Evolutionary conservation across 2,888 invertebrate genomes (phyloP), one percentile per base, ranked within the genome.

Genomic region (Lycocerus yunnanus): DNA sequence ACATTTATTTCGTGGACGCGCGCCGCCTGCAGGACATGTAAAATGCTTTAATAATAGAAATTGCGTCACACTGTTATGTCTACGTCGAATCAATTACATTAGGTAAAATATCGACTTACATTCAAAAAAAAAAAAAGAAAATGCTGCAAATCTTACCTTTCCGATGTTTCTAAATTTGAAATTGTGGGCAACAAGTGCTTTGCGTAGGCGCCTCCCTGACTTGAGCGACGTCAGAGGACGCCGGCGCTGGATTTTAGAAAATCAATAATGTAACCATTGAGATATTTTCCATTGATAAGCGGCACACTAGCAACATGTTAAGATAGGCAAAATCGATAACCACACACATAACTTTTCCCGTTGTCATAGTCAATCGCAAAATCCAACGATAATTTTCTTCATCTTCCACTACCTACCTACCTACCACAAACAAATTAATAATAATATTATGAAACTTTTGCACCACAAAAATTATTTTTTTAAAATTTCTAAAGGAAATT

Each of bases 41-140:
- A 67, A 69, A 73, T 68, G 71, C 74, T 69, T 73, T 76, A 82
- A 83, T 82, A 84, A 84, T 84, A 84, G 81, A 80, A 79, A 73
- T 83, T 82, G 81, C 83, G 82, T 83, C 83, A 84, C 81, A 71
- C 68, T 84, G 84, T 84, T 84, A 82, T 84, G 84, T 83, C 84
- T 84, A 80, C 80, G 78, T 75, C 75, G 78, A 80, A 81, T 79
- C 80, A 75, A 81, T 80, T 79, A 70, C 70, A 75, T 72, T 76
- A 77, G 71, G 76, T 75, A 75, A 80, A 80, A 80, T 78, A 78
- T 79, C 73, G 68, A 72, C 69, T 77, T 77, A 73, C 78, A 69
- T 43, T 24, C 1, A 11, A 13, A 27, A 10, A n/a, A 60, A 21
- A 66, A 18, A 63, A 11, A 13, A 27, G 5, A n/a, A 60, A 21